A percentile compares a stretch with the other conserved stretches of the same genome.
These are phyloP conservation scores for Cettia cetti DNA, from an alignment of 2,113 vertebrate species.

Conservation along the genomic window DNA sequence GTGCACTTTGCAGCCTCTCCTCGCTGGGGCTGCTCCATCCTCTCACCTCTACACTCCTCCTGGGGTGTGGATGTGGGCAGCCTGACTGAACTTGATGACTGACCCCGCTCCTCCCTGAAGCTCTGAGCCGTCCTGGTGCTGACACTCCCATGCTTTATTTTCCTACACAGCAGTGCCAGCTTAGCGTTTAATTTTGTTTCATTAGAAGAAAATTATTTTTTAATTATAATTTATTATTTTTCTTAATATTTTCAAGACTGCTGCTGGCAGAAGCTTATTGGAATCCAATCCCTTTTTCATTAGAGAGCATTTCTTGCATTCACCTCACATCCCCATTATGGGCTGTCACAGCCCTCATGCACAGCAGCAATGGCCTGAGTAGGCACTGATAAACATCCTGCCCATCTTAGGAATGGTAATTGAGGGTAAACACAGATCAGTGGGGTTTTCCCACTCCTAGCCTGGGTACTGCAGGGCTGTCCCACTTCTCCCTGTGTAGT, in stretches of 20 bases:
- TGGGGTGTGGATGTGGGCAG: neutral
- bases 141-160: neutral
- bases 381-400: neutral
- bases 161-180: neutral
- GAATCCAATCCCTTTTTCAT: conserved; percentile 35
- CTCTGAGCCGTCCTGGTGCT: neutral
- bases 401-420: neutral
- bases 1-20: neutral
- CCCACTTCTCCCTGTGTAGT: neutral
- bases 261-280: neutral
- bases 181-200: neutral
- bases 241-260: conserved; percentile 29
- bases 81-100: neutral
- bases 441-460: neutral
- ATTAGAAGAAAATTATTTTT: conserved; percentile 40
- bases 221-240: conserved; percentile 57
- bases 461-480: neutral
- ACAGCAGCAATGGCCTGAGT: neutral
- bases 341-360: neutral
- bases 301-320: conserved; percentile 9
- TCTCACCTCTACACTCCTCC: neutral
- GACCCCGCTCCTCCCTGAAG: neutral
- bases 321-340: neutral
- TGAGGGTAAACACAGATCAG: neutral
- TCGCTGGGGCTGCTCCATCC: neutral